phyloP scores from a whole-genome alignment of 2,797 vertebrate species.

The Brachyrhaphis roseni region DNA sequence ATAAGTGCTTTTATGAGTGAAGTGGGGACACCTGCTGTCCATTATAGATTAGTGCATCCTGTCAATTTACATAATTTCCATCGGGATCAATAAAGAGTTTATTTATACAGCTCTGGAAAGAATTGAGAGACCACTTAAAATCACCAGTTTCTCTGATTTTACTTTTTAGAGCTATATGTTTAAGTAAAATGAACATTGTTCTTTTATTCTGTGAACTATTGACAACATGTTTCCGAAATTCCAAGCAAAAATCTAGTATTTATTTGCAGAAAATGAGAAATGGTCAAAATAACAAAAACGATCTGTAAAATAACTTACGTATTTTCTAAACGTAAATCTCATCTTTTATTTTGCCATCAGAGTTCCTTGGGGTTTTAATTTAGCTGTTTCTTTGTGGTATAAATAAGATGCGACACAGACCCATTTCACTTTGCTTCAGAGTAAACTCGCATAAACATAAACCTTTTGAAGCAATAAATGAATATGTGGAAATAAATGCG shows the following conservation, averaged over 20 bases:
- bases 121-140: too few species aligned
- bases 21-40: slow-evolving; percentile 64
- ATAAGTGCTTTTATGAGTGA: slow-evolving; percentile 9
- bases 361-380: background rate
- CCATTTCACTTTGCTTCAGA: background rate
- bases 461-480: background rate
- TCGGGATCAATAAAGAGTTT: background rate
- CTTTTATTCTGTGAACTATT: too few species aligned
- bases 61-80: background rate
- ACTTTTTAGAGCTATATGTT: too few species aligned
- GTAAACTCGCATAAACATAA: background rate
- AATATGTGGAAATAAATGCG: background rate
- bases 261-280: too few species aligned
- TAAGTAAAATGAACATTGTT: too few species aligned
- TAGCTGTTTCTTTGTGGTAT: background rate
- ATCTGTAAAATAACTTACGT: background rate
- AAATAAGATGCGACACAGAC: background rate
- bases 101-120: background rate
- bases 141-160: too few species aligned
- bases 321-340: background rate
- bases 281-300: too few species aligned
- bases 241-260: too few species aligned
- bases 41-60: slow-evolving; percentile 48
- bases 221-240: too few species aligned
- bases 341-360: background rate